Conservation (phyloP, 2,888 invertebrate species). For the Heliconius hortense region DNA sequence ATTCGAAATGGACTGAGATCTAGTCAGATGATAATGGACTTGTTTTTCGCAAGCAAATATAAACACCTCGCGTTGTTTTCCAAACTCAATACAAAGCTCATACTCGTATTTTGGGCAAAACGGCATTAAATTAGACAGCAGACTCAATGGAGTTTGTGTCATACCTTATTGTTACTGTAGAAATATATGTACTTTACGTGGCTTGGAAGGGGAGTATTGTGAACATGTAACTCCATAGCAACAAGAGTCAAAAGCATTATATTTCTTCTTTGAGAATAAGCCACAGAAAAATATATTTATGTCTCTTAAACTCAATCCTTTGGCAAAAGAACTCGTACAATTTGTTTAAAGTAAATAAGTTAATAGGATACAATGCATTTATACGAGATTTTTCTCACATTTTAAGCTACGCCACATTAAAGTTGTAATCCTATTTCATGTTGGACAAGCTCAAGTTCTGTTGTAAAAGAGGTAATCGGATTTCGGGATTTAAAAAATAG, state of each 20-base stretch:
- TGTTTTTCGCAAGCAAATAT: slow-evolving; percentile 41
- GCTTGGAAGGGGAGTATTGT: background rate
- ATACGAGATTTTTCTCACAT: slow-evolving; percentile 31
- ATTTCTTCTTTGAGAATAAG: slow-evolving; percentile 6
- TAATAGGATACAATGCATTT: slow-evolving; percentile 25
- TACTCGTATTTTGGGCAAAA: slow-evolving; percentile 32
- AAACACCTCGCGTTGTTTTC: slow-evolving; percentile 40
- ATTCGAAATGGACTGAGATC: slow-evolving; percentile 32
- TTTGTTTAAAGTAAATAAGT: slow-evolving; percentile 21
- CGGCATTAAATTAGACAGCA: slow-evolving; percentile 30
- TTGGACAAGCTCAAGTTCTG: slow-evolving; percentile 34
- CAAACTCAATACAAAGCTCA: slow-evolving; percentile 37
- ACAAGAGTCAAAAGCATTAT: background rate
- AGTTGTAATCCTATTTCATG: slow-evolving; percentile 37
- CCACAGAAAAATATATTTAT: slow-evolving; percentile 16
- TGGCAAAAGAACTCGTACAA: slow-evolving; percentile 1
- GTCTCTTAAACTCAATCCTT: background rate
- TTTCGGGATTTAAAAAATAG: slow-evolving; percentile 27
- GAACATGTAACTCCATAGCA: slow-evolving; percentile 3
- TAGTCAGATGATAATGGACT: slow-evolving; percentile 36
- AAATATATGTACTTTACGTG: slow-evolving; percentile 25
- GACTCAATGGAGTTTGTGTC: slow-evolving; percentile 21
- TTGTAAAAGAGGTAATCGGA: slow-evolving; percentile 32
- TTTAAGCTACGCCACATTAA: slow-evolving; percentile 36
- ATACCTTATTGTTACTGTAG: slow-evolving; percentile 28